A percentile compares a stretch with the other conserved stretches of the same genome.
Evolutionary conservation across 2,113 vertebrate species (phyloP).

Genomic region (Cardinalis cardinalis): DNA sequence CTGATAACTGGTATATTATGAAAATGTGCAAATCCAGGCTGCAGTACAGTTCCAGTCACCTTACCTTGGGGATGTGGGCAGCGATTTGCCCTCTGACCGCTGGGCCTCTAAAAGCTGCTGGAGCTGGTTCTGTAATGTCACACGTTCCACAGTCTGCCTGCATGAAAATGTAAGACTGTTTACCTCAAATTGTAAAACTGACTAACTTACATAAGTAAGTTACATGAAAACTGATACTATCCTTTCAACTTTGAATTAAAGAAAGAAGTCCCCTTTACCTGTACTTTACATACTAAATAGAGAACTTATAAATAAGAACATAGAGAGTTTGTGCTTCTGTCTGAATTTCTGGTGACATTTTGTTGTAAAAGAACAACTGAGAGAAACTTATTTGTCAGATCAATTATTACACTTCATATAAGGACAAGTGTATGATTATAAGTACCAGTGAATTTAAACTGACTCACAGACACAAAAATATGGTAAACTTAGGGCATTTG

Average conservation of each 20-base stretch:
- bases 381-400: not conserved
- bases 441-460: not conserved
- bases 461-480: not conserved
- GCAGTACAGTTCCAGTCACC: not conserved
- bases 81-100: constrained; percentile 75
- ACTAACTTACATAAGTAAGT: not conserved
- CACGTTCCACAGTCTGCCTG: constrained; percentile 88
- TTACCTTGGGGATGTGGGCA: constrained; percentile 83
- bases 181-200: not conserved
- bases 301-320: not conserved
- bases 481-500: not conserved
- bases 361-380: not conserved
- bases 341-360: not conserved
- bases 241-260: not conserved
- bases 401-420: not conserved
- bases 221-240: not conserved
- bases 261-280: not conserved
- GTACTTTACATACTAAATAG: not conserved
- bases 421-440: not conserved
- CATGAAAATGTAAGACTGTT: constrained; percentile 3
- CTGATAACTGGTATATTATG: not conserved
- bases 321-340: not conserved
- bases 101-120: constrained; percentile 87
- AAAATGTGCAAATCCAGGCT: not conserved
- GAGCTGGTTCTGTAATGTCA: constrained; percentile 88